Conservation (phyloP, 2,113 vertebrate species). For the Phyllostomus discolor region DNA sequence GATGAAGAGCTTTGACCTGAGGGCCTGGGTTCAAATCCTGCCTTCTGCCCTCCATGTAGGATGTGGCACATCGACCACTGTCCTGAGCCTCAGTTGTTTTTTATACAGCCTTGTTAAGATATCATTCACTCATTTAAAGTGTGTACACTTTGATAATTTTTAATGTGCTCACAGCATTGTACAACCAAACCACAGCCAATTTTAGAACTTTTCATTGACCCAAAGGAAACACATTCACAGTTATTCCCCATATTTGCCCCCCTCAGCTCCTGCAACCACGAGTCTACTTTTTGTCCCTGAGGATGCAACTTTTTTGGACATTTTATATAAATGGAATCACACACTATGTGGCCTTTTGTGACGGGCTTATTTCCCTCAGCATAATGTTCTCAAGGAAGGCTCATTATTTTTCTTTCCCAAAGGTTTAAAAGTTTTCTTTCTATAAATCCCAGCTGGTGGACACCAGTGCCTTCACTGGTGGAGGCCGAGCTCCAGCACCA, state of each 20-base stretch:
- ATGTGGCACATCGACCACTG: fast-evolving
- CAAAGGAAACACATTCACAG: background rate
- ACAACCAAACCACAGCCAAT: too few relatives aligned
- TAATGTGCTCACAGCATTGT: background rate
- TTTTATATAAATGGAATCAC: too few relatives aligned
- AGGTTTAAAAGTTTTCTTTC: background rate
- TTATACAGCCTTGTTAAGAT: background rate
- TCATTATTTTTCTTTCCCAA: background rate
- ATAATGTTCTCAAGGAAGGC: background rate
- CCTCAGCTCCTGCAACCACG: too few relatives aligned
- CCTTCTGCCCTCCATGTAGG: background rate
- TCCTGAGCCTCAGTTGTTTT: background rate
- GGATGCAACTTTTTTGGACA: background rate
- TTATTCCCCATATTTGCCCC: fast-evolving
- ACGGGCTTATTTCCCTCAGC: background rate
- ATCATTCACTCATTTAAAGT: background rate
- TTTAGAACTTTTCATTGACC: too few relatives aligned
- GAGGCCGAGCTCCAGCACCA: background rate
- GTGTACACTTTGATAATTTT: fast-evolving
- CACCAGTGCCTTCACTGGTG: background rate
- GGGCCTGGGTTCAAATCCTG: background rate
- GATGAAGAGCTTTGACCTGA: background rate
- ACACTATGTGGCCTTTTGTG: too few relatives aligned
- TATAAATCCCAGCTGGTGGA: background rate
- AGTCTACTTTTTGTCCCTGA: background rate